Conservation (phyloP, 1,140 invertebrate species). For the Galleria mellonella region DNA sequence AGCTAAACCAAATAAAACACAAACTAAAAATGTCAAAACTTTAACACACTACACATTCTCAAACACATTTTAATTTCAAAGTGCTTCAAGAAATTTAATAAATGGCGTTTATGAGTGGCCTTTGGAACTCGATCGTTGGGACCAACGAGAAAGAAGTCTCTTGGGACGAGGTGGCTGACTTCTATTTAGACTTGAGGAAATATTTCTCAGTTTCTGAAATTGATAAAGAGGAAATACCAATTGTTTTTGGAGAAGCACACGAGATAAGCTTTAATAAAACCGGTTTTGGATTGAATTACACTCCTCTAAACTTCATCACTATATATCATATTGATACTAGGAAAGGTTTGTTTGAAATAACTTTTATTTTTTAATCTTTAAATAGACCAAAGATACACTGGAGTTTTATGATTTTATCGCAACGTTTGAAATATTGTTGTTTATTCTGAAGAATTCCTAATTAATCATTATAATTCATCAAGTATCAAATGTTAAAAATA, state of each 20-base stretch:
- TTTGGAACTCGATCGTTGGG: constrained; percentile 66
- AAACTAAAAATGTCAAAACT: constrained; percentile 16
- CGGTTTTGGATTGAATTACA: constrained; percentile 70
- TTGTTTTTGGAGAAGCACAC: constrained; percentile 75
- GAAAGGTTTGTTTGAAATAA: constrained; percentile 76
- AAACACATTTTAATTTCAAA: constrained; percentile 22
- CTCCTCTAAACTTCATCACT: constrained; percentile 77
- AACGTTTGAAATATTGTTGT: no score
- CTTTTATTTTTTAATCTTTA: no score
- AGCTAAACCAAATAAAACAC: constrained; percentile 1
- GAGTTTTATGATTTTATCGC: no score
- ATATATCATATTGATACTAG: constrained; percentile 78
- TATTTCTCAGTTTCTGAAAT: constrained; percentile 79
- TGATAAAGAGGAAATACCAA: constrained; percentile 76
- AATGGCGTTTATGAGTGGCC: constrained; percentile 66
- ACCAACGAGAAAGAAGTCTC: constrained; percentile 44
- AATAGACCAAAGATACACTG: no score
- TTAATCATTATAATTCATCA: no score
- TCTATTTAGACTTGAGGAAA: constrained; percentile 78
- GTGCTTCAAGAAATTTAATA: constrained; percentile 28
- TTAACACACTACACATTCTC: constrained; percentile 19
- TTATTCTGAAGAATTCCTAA: no score
- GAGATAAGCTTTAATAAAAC: constrained; percentile 63
- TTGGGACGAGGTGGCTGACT: constrained; percentile 66
- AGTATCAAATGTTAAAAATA: no score